phyloP scores from a whole-genome alignment of 2,797 vertebrate species.

The Tamandua tetradactyla region DNA sequence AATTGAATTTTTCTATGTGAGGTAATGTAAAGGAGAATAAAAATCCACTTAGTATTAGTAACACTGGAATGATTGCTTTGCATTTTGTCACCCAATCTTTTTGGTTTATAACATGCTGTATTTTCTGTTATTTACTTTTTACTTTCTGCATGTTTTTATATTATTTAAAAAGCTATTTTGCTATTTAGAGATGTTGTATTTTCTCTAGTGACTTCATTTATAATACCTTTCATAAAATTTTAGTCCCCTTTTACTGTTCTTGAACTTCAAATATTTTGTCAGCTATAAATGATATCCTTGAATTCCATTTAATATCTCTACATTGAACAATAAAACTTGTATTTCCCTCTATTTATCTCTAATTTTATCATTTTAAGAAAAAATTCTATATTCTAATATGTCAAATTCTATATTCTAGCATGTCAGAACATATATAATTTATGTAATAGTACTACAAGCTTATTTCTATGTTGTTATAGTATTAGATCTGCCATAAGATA shows the following conservation, averaged over 20 bases:
- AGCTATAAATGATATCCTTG: background rate
- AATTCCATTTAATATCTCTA: background rate
- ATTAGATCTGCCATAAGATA: background rate
- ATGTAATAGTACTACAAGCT: background rate
- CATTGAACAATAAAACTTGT: background rate
- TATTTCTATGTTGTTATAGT: background rate
- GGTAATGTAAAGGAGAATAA: background rate
- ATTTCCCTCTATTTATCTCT: background rate
- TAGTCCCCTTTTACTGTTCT: too few species aligned
- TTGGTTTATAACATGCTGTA: background rate
- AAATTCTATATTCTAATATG: too few species aligned
- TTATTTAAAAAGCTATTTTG: background rate
- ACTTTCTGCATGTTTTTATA: background rate
- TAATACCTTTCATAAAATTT: background rate
- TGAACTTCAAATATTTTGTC: background rate
- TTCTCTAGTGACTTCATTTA: background rate
- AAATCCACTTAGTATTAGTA: background rate
- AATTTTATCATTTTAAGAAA: background rate
- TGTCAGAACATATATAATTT: background rate
- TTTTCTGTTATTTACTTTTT: background rate
- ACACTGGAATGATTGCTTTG: background rate
- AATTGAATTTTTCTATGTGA: background rate
- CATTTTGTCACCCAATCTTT: background rate
- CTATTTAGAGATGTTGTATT: background rate
- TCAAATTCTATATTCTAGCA: background rate